Conservation (phyloP, 1,140 invertebrate genomes). For the Magallana angulata region DNA sequence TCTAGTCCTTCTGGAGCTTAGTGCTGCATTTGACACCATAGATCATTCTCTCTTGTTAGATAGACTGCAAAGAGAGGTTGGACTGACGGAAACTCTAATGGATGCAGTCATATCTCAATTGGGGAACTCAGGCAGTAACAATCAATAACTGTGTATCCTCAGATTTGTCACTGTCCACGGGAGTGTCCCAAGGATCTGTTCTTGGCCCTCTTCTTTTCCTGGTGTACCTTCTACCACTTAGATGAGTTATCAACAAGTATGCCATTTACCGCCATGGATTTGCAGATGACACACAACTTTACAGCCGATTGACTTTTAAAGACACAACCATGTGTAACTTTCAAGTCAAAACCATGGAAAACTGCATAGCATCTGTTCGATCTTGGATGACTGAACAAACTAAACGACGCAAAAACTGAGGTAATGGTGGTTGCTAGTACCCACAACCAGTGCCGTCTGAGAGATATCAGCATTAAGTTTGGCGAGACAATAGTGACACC, state of each 20-base stretch:
- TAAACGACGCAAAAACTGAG: not conserved
- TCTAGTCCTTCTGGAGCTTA: not conserved
- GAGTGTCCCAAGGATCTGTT: not conserved
- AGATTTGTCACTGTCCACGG: not conserved
- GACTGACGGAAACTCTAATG: not conserved
- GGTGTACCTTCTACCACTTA: not conserved
- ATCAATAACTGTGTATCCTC: not conserved
- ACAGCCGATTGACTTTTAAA: not conserved
- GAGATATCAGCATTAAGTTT: not conserved
- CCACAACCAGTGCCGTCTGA: not conserved
- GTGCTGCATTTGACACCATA: not conserved
- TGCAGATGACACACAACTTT: slow-evolving; percentile 13
- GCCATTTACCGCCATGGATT: not conserved
- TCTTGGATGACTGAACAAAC: not conserved
- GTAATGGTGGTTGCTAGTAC: not conserved
- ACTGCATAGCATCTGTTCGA: not conserved
- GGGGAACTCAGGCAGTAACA: not conserved
- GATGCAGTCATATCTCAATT: not conserved
- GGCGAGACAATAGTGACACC: too few species aligned
- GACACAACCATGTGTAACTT: not conserved
- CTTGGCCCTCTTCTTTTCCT: not conserved
- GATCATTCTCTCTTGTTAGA: not conserved
- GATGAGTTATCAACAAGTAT: not conserved
- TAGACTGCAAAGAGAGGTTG: not conserved
- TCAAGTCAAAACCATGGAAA: not conserved